Evolutionary conservation across 2,113 vertebrate species (phyloP).

Genomic region (Psittacus erithacus): DNA sequence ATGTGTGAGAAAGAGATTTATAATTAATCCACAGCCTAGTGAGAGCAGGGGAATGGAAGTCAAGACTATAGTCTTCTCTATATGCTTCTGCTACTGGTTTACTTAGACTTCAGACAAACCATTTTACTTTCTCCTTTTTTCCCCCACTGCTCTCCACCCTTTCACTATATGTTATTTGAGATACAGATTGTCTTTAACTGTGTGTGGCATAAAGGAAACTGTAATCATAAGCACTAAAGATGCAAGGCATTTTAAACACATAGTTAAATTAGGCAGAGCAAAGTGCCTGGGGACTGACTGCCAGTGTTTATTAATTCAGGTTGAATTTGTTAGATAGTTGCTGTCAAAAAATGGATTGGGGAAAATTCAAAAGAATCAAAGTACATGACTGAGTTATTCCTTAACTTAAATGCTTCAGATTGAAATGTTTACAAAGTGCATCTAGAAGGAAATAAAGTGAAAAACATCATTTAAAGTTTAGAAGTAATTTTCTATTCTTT

Average conservation of each 20-base stretch:
- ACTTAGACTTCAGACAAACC: neutral
- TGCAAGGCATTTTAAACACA: neutral
- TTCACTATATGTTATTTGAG: neutral
- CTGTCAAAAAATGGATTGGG: constrained; percentile 21
- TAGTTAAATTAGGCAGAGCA: constrained; percentile 42
- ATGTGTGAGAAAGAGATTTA: constrained; percentile 28
- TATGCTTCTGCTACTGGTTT: neutral
- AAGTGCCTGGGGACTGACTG: constrained; percentile 44
- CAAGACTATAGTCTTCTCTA: neutral
- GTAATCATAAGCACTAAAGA: constrained; percentile 9
- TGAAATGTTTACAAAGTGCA: neutral
- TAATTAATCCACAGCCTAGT: constrained; percentile 18
- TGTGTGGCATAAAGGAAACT: neutral
- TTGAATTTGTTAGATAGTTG: neutral
- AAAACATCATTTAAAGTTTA: neutral
- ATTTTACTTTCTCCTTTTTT: neutral
- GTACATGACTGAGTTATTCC: neutral
- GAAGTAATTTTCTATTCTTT: neutral
- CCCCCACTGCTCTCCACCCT: neutral
- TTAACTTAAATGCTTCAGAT: neutral
- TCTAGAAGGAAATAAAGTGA: neutral
- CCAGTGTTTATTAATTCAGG: constrained; percentile 55
- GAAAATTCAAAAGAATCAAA: neutral
- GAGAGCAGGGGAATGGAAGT: neutral
- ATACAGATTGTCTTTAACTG: neutral